Evolutionary conservation across 2,888 invertebrate genomes (phyloP).

Genomic region (Acleris sparsana): DNA sequence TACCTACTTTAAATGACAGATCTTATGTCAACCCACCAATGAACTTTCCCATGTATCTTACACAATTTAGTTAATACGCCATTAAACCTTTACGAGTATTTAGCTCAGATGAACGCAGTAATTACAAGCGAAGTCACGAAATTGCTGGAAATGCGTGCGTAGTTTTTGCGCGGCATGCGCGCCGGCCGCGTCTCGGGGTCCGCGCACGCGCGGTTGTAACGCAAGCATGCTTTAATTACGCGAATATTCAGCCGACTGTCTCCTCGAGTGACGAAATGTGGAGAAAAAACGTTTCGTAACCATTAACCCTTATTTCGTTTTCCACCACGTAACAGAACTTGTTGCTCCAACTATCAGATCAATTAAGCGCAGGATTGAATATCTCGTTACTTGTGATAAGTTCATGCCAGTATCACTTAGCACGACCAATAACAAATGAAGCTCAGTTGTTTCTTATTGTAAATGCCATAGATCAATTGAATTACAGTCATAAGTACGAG

Average conservation of each 20-base stretch:
- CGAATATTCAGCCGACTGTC: constrained; percentile 68
- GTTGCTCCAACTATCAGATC: constrained; percentile 31
- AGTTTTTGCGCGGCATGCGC: constrained; percentile 59
- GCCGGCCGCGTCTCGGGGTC: constrained; percentile 57
- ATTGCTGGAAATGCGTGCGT: constrained; percentile 59
- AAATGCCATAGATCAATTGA: no score
- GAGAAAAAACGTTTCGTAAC: constrained; percentile 69
- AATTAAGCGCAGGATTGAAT: constrained; percentile 63
- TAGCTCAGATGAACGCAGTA: constrained; percentile 52
- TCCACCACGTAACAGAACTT: constrained; percentile 35
- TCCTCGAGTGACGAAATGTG: constrained; percentile 68
- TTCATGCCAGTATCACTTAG: constrained; percentile 68
- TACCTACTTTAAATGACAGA: background rate
- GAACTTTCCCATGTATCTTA: constrained; percentile 4
- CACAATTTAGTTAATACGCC: constrained; percentile 15
- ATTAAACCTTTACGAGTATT: constrained; percentile 38
- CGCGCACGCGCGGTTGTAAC: constrained; percentile 50
- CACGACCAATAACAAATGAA: constrained; percentile 49
- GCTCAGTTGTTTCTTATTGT: background rate
- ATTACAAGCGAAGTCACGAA: constrained; percentile 65
- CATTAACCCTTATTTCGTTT: constrained; percentile 38
- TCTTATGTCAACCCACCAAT: no score
- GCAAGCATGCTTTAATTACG: constrained; percentile 69
- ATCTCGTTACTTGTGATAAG: constrained; percentile 68
- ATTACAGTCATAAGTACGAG: no score